Base-by-base conservation (phyloP, 2,113 vertebrate species). In the Serinus canaria region DNA sequence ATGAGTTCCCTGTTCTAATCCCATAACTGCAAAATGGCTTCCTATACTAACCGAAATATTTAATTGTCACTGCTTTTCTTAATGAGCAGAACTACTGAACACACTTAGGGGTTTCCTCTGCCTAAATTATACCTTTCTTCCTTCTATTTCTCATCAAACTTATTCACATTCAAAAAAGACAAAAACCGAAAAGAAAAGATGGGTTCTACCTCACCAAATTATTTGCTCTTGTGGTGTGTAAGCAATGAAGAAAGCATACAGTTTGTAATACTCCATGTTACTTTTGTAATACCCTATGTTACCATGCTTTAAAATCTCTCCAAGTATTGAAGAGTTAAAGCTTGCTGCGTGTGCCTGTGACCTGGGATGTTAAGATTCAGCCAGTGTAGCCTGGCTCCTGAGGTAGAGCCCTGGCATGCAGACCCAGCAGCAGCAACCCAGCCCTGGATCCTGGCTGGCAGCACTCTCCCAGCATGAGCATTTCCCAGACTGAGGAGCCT, bases 71-170 rank as follows among this genome's bases (percentile, higher is more conserved):
- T 53, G 69, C 43, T 96, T 96, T 77, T 91, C 89, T 85, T 91
- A 82, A 78, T 21, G 77, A 10, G 15, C 62, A 88, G 28, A 81
- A 64, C 81, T 89, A 49, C 30, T 1, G 4, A 47, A 85, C 68
- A 41, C 79, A 81, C 81, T 84, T 91, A 52, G 63, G 88, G 41
- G 25, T 59, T 95, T 19, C 63, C 87, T 95, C 89, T 90, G 80
- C 52, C 92, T 95, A 83, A 93, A 79, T 72, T 53, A 55, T 27
- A 95, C 60, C 50, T 93, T 94, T 92, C 87, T 93, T 90, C 64
- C n/a, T 93, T n/a, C 59, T 89, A 56, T 80, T 96, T 95, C 60
- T 33, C 79, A 77, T 53, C 31, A 66, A 92, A 63, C 19, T 24
- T 28, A 67, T 7, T 39, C 28, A 6, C 23, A 12, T 63, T n/a